Evolutionary conservation across 1,140 invertebrate genomes (phyloP), one percentile per base, ranked within the genome.

Genomic region (Linepithema humile): DNA sequence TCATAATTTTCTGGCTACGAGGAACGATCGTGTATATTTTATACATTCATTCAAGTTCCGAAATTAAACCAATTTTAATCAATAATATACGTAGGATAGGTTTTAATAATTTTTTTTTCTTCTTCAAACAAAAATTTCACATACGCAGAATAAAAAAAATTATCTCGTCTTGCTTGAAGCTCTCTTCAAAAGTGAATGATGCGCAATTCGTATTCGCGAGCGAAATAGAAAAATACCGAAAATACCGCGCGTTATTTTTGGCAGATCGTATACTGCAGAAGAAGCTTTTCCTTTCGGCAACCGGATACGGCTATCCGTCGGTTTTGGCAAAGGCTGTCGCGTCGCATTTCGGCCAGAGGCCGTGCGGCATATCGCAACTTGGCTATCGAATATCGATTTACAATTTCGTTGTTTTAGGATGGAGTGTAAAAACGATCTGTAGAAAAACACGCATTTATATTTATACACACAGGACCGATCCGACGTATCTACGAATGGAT

Each of bases 361-460:
- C 67, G 77, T 35, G 20, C 38, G 17, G 38, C 48, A 57, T 73
- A 59, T 62, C 29, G 7, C 15, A 35, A 10, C 23, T 55, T 59
- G 67, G 43, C 26, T 72, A 73, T 32, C 73, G 57, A 82, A 45
- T 50, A 67, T 78, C 40, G 65, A 86, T 85, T 86, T 78, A 85
- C 85, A 62, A 55, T 80, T 80, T 43, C 48, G 75, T 69, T 69
- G 38, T 35, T 69, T 23, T 23, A 70, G 64, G 70, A 55, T 53
- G 48, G 23, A 4, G 48, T 55, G 64, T 55, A 80, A 80, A 80
- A 80, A 80, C 62, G 64, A 77, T 50, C 74, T n/a, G 64, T 5
- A 15, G 20, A 2, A 15, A 35, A 40, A 69, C 7, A 12, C 23
- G n/a, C 48, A 53, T n/a, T 29, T 26, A 38, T 23, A 9, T 17